phyloP scores from a whole-genome alignment of 2,797 vertebrate genomes.

The Hemitrygon akajei region DNA sequence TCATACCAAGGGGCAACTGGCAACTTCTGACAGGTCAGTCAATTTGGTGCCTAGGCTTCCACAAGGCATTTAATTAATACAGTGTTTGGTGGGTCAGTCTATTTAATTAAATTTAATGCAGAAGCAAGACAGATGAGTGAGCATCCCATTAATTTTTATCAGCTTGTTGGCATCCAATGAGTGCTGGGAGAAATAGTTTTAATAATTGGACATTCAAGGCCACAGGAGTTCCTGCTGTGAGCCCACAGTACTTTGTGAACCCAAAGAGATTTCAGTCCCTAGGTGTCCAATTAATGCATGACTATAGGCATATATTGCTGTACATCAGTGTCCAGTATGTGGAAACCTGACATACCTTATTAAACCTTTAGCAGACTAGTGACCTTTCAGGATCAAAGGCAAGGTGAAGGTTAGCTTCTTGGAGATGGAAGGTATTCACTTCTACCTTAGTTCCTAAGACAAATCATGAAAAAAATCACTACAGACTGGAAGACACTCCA shows the following conservation, averaged over 20 bases:
- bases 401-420: constrained; percentile 21
- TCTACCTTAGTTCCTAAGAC: background rate
- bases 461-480: background rate
- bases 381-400: constrained; percentile 21
- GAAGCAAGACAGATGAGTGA: constrained; percentile 21
- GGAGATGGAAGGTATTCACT: background rate
- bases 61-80: background rate
- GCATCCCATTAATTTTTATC: background rate
- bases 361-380: constrained; percentile 11
- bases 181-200: background rate
- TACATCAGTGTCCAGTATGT: background rate
- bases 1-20: background rate
- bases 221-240: constrained; percentile 3
- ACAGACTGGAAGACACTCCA: background rate
- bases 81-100: background rate
- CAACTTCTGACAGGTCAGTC: constrained; percentile 21
- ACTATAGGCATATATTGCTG: constrained; percentile 5
- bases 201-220: constrained; percentile 29
- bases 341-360: constrained; percentile 17
- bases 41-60: background rate
- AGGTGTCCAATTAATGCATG: constrained; percentile 16
- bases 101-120: constrained; percentile 32
- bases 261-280: constrained; percentile 15
- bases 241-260: background rate
- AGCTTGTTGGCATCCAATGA: background rate